Conservation (phyloP, 2,797 vertebrate genomes). For the Parambassis ranga region DNA sequence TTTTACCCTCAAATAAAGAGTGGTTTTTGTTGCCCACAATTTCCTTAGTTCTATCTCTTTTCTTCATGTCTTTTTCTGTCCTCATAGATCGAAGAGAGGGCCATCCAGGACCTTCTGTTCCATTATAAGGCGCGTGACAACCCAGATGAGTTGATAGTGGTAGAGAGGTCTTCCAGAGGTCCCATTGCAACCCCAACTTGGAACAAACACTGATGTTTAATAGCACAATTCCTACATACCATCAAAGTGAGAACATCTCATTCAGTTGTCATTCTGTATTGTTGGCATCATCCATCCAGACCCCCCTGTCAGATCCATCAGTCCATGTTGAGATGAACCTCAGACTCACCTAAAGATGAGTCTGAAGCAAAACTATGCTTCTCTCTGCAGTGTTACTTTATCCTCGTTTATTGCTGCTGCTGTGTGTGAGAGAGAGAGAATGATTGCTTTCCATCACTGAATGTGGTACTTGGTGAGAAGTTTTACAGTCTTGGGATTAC, state of each 20-base stretch:
- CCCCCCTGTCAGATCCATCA: conserved; percentile 1
- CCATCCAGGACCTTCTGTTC: conserved; percentile 92
- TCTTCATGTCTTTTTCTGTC: conserved; percentile 27
- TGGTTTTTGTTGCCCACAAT: conserved; percentile 26
- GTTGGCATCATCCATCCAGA: background rate
- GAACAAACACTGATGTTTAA: conserved; percentile 89
- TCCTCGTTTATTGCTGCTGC: conserved; percentile 38
- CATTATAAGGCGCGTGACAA: conserved; percentile 90
- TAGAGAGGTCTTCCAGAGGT: conserved; percentile 89
- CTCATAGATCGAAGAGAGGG: conserved; percentile 90
- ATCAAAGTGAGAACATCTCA: conserved; percentile 25
- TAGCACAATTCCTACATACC: conserved; percentile 6
- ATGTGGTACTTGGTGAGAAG: conserved; percentile 2
- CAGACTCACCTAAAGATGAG: background rate
- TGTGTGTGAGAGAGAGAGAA: conserved; percentile 2
- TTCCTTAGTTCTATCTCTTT: background rate
- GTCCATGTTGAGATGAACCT: conserved; percentile 3
- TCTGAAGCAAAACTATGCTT: conserved; percentile 5
- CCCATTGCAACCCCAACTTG: conserved; percentile 92
- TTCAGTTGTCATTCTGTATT: background rate
- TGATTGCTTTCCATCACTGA: conserved; percentile 21
- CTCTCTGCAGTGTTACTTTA: conserved; percentile 35
- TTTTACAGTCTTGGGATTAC: background rate
- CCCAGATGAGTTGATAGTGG: conserved; percentile 92
- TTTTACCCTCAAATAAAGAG: conserved; percentile 4